phyloP scores from a whole-genome alignment of 2,797 vertebrate genomes.

The Distichodus sexfasciatus region DNA sequence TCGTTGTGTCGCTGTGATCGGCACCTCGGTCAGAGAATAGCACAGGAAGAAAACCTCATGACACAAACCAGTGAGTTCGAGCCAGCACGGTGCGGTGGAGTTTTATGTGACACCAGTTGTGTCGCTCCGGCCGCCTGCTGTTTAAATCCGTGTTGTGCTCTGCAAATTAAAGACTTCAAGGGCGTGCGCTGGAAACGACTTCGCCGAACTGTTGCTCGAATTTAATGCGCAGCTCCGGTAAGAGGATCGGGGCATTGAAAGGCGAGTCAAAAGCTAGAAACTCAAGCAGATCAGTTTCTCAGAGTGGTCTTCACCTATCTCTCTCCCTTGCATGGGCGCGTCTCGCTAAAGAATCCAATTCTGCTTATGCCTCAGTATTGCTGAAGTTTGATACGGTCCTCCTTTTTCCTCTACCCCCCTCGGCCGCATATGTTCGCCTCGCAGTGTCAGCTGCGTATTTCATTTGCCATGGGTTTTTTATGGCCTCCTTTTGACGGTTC shows the following conservation, averaged over 20 bases:
- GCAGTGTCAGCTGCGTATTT: not conserved
- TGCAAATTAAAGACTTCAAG: slow-evolving; percentile 43
- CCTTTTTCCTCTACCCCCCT: not conserved
- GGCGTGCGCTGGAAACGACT: slow-evolving; percentile 10
- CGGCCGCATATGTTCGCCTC: no score
- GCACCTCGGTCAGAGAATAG: slow-evolving; percentile 43
- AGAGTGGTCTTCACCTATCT: slow-evolving; percentile 14
- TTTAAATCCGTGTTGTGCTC: slow-evolving; percentile 6
- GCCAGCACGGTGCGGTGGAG: slow-evolving; percentile 45
- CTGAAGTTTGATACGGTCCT: slow-evolving; percentile 27
- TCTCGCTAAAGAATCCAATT: slow-evolving; percentile 32
- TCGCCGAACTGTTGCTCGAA: slow-evolving; percentile 13
- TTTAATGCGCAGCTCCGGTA: not conserved
- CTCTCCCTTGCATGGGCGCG: not conserved
- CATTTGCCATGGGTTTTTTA: not conserved
- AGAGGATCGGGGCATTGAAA: slow-evolving; percentile 21
- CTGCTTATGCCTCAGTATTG: slow-evolving; percentile 43
- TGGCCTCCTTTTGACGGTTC: not conserved
- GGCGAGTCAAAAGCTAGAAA: slow-evolving; percentile 31
- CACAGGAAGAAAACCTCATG: slow-evolving; percentile 40
- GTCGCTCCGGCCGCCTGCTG: slow-evolving; percentile 28
- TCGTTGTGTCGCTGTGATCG: not conserved
- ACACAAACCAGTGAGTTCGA: slow-evolving; percentile 43
- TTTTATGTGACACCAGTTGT: no score
- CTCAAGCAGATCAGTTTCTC: slow-evolving; percentile 24